A percentile compares a stretch with the other conserved stretches of the same genome.
phyloP scores from a whole-genome alignment of 2,113 vertebrate genomes.

The Bathybates hornii region DNA sequence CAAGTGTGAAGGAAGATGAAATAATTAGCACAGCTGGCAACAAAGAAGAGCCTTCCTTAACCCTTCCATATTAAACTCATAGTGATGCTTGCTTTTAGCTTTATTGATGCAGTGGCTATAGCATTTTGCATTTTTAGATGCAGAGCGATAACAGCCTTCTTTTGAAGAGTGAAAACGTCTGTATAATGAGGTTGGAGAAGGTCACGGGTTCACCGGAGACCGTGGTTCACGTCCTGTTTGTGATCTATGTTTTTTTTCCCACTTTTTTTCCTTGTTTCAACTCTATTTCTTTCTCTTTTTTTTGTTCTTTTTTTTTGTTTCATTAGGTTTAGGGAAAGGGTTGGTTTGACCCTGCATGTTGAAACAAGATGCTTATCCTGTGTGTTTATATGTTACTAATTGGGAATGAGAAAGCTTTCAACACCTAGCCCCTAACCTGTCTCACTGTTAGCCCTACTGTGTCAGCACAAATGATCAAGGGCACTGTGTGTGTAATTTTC shows the following conservation, averaged over 20 bases:
- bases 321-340: neutral
- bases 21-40: neutral
- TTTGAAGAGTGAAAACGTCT: neutral
- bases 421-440: neutral
- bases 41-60: neutral
- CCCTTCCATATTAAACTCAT: neutral
- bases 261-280: neutral
- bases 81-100: neutral
- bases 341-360: neutral
- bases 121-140: neutral
- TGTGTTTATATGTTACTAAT: neutral
- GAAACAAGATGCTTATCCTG: neutral
- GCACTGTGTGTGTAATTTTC: neutral
- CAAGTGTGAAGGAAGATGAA: neutral
- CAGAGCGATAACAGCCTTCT: neutral
- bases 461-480: neutral
- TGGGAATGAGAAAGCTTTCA: neutral
- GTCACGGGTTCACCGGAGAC: neutral
- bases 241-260: neutral
- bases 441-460: neutral
- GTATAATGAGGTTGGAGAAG: neutral
- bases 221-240: neutral
- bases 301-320: neutral
- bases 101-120: neutral
- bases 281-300: neutral